Evolutionary conservation across 2,113 vertebrate species (phyloP), one percentile per base, ranked within the genome.

Genomic region (Eptesicus fuscus): DNA sequence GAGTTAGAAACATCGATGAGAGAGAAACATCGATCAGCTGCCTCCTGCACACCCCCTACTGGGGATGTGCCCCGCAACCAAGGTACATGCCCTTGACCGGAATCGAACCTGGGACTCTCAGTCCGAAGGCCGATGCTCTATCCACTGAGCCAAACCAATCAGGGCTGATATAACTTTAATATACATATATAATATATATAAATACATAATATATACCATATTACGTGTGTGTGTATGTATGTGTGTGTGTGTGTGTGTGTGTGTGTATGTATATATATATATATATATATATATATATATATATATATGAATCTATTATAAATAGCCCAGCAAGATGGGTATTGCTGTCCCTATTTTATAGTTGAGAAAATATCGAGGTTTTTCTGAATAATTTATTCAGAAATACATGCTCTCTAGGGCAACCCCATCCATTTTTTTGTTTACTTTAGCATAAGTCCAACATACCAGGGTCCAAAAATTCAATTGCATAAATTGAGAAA

Each of bases 361-460:
- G 61, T 37, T 56, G 76, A 91, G 14, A 92, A 92, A 92, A 90
- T 3, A 25, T 37, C 37, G 16, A 76, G 49, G 11, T 35, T 80
- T n/a, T 56, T 56, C 53, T 53, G 65, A 85, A 65, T 83, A 90
- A 88, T n/a, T 44, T 96, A 95, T 40, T 88, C 63, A 92, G 44
- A 84, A 96, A 88, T 69, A 94, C n/a, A 83, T 28, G 8, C 4
- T 91, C 44, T 83, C 65, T 79, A 91, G 16, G 17, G 37, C 63
- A 95, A 85, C 74, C 35, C 51, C 59, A 93, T 17, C n/a, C 23
- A 96, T 44, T 83, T 89, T 94, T 35, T 67, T 83, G 4, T 80
- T 93, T 91, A 89, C 18, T 82, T 92, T 74, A 79, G 71, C 71
- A 79, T 51, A 93, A 59, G 9, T 3, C 44, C 12, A 80, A 30